Evolutionary conservation across 2,113 vertebrate genomes (phyloP).

Genomic region (Holacanthus passer): DNA sequence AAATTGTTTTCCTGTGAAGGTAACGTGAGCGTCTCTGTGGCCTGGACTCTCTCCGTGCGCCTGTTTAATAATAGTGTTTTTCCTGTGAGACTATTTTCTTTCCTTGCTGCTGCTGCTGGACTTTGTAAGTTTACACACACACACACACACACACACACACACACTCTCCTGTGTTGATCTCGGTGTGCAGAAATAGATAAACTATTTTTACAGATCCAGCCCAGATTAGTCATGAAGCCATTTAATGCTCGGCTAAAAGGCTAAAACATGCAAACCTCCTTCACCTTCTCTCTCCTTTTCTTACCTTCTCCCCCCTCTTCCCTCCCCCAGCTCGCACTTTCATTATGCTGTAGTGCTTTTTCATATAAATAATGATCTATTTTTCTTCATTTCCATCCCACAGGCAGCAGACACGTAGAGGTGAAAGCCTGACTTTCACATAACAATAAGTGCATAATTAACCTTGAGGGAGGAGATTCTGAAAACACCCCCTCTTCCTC

Average conservation of each 20-base stretch:
- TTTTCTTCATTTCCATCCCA: constrained; percentile 41
- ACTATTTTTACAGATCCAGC: constrained; percentile 81
- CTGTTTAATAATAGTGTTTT: constrained; percentile 52
- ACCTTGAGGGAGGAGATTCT: constrained; percentile 63
- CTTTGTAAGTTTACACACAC: constrained; percentile 25
- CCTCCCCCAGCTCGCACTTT: constrained; percentile 2
- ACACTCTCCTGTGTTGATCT: constrained; percentile 43
- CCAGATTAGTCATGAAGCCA: constrained; percentile 69
- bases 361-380: constrained; percentile 45
- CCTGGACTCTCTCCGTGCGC: neutral
- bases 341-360: constrained; percentile 12
- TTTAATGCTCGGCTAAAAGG: constrained; percentile 34
- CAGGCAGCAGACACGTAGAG: constrained; percentile 54
- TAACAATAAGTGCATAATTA: constrained; percentile 76
- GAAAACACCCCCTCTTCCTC: constrained; percentile 10
- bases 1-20: constrained; percentile 10
- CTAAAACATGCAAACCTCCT: constrained; percentile 49
- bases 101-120: constrained; percentile 26
- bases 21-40: constrained; percentile 15
- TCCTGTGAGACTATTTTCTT: constrained; percentile 53
- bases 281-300: neutral
- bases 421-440: constrained; percentile 68
- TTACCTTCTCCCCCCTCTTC: neutral
- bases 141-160: constrained; percentile 18
- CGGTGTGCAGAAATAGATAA: constrained; percentile 74